A percentile compares a stretch with the other conserved stretches of the same genome.
phyloP scores from a whole-genome alignment of 2,797 vertebrate species.

The Echiichthys vipera region DNA sequence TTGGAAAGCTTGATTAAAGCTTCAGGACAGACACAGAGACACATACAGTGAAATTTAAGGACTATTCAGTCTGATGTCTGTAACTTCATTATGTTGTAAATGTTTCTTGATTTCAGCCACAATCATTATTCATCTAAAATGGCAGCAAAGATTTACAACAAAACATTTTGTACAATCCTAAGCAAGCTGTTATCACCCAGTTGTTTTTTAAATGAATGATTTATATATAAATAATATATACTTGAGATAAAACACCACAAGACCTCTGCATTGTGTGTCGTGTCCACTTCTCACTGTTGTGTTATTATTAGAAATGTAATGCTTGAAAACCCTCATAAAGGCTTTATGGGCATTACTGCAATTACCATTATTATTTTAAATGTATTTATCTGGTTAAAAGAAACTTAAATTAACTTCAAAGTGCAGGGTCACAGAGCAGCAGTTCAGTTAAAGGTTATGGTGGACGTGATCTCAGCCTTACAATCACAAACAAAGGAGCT shows the following conservation, averaged over 20 bases:
- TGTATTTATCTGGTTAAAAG: neutral
- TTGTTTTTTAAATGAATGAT: neutral
- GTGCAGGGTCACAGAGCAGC: too few species aligned
- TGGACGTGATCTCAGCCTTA: too few species aligned
- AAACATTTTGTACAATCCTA: neutral
- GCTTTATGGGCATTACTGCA: neutral
- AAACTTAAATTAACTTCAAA: too few species aligned
- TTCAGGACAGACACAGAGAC: neutral
- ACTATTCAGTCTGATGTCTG: neutral
- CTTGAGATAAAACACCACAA: neutral
- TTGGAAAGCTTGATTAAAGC: neutral
- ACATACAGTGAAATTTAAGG: neutral
- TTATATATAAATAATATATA: too few species aligned
- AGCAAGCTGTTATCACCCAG: neutral
- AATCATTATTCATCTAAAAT: neutral
- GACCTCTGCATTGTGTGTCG: neutral
- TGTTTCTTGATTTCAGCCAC: neutral
- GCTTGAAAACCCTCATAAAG: neutral
- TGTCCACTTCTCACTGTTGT: neutral
- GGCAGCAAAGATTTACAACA: conserved; percentile 12
- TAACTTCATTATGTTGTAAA: neutral
- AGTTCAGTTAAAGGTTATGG: too few species aligned
- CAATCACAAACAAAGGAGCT: too few species aligned
- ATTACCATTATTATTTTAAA: neutral
- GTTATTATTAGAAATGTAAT: neutral